Conservation (phyloP, 2,888 invertebrate genomes). For the Epinotia brunnichana region DNA sequence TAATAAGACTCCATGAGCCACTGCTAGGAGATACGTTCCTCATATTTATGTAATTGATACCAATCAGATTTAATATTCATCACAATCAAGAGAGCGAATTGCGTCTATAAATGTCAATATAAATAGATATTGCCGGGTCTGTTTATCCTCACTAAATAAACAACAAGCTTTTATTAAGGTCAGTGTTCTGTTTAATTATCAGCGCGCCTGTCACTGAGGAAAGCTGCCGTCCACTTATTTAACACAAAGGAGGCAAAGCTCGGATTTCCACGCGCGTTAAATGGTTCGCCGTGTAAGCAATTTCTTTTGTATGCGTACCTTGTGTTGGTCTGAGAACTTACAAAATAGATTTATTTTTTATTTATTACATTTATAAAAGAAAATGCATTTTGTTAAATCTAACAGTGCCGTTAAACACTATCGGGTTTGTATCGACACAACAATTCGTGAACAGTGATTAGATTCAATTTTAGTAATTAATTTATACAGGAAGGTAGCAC, state of each 20-base stretch:
- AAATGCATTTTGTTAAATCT: too few species aligned
- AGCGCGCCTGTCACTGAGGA: conserved; percentile 20
- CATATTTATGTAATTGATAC: too few species aligned
- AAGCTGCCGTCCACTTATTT: conserved; percentile 25
- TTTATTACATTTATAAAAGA: too few species aligned
- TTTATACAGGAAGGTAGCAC: too few species aligned
- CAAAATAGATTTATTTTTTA: too few species aligned
- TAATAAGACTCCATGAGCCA: too few species aligned
- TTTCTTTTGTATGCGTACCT: neutral
- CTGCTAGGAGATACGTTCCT: too few species aligned
- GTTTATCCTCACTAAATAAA: conserved; percentile 7
- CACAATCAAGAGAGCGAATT: neutral
- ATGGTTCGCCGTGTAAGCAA: neutral
- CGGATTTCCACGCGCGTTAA: conserved; percentile 6
- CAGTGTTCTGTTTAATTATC: conserved; percentile 24
- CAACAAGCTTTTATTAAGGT: conserved; percentile 13
- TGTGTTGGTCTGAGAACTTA: neutral
- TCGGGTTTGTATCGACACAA: too few species aligned
- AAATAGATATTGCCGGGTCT: neutral
- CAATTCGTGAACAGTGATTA: too few species aligned
- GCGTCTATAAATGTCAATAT: neutral
- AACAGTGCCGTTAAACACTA: too few species aligned
- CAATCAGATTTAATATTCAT: neutral
- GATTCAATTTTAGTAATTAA: too few species aligned
- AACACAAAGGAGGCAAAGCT: conserved; percentile 21